Base-by-base conservation (phyloP, 2,113 vertebrate genomes). In the Gyps fulvus region DNA sequence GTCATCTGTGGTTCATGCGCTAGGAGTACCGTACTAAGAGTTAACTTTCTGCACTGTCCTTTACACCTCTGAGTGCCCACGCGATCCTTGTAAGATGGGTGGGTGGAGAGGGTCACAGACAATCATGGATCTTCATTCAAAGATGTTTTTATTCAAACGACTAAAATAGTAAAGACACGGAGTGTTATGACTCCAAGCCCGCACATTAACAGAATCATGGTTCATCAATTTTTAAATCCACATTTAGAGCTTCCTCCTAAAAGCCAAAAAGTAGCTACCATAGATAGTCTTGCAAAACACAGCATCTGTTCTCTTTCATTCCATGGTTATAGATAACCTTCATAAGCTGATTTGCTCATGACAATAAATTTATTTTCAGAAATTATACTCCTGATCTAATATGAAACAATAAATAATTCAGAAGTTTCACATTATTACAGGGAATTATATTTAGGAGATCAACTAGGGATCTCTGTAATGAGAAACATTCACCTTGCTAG, bases 371-470 rank as follows among this genome's bases (percentile, higher is more conserved):
- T 98, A 98, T 98, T 98, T 98, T 97, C 86, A 95, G 97, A 96
- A 98, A 98, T 98, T 97, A 98, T 98, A 98, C 95, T 97, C 94
- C 96, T 98, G 96, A 98, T 98, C 95, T 98, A 98, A 98, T 98
- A 98, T 94, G 96, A 97, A 92, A 96, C 92, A 97, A 98, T 98
- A 98, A 98, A 98, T 98, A 98, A 98, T 98, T 98, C 98, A 98
- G 93, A 97, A 97, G 96, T 95, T 98, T 97, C 96, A 94, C 91
- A 97, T 98, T 98, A 98, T 98, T 97, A 97, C 83, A 93, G 94
- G 95, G 96, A 98, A 98, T 98, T 98, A 97, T 97, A 98, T 97
- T 98, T 97, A 98, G 94, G 97, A 97, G 97, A 98, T 98, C 97
- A 97, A 95, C 96, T 96, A 91, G 97, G 97, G 94, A 98, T 98